Percentiles rank a stretch among this genome's conserved stretches.
These are phyloP conservation scores for Caenorhabditis sinica DNA, from an alignment of 2,888 invertebrate genomes.

Conservation along the genomic window DNA sequence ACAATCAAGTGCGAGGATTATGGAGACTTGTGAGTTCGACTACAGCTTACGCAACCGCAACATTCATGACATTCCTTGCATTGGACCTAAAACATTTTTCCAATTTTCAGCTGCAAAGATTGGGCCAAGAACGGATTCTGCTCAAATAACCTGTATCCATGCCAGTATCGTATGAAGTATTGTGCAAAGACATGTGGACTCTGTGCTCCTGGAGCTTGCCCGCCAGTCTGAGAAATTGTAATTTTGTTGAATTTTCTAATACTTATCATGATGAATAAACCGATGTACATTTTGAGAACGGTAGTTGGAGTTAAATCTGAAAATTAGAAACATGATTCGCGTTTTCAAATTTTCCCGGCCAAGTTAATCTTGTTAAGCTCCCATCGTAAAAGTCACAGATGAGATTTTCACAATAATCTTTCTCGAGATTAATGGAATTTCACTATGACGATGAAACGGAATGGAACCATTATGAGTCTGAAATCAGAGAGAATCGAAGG, in stretches of 20 bases:
- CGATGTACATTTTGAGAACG: background rate
- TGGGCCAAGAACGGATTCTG: constrained; percentile 23
- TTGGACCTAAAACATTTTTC: background rate
- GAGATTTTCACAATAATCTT: too few species aligned
- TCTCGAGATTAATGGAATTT: too few species aligned
- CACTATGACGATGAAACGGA: too few species aligned
- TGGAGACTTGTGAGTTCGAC: background rate
- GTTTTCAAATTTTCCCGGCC: too few species aligned
- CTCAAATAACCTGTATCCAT: background rate
- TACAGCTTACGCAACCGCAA: background rate
- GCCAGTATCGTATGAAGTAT: constrained; percentile 8
- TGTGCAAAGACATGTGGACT: constrained; percentile 34
- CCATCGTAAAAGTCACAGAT: too few species aligned
- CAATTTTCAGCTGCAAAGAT: constrained; percentile 3
- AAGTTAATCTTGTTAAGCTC: too few species aligned
- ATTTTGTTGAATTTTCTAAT: background rate
- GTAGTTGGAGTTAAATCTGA: background rate
- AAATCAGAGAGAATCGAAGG: too few species aligned
- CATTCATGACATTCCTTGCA: background rate
- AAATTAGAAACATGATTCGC: background rate
- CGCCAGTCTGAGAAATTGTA: too few species aligned
- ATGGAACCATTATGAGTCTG: too few species aligned
- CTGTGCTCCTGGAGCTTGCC: constrained; percentile 7
- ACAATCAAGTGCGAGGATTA: constrained; percentile 4
- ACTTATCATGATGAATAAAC: background rate